phyloP scores from a whole-genome alignment of 2,888 invertebrate genomes.

The Acleris literana region DNA sequence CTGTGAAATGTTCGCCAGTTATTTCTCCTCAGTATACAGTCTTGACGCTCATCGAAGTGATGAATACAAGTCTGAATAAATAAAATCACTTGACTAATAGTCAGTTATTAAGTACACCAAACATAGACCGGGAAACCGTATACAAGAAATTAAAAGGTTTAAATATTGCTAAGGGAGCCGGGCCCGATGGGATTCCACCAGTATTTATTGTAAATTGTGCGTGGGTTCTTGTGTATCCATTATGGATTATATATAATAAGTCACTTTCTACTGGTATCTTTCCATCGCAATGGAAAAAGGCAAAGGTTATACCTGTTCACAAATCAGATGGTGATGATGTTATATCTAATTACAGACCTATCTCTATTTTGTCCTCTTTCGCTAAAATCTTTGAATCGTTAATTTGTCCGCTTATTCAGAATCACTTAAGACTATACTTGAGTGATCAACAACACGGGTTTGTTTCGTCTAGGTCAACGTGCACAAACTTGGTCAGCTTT shows the following conservation, averaged over 20 bases:
- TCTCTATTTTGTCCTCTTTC: constrained; percentile 21
- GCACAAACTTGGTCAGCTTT: constrained; percentile 7
- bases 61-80: no score
- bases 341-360: constrained; percentile 25
- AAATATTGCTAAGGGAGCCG: no score
- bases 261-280: constrained; percentile 17
- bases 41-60: no score
- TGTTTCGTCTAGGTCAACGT: constrained; percentile 16
- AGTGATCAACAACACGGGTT: constrained; percentile 22
- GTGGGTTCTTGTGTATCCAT: background rate
- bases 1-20: constrained; percentile 11
- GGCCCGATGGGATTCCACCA: no score
- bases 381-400: constrained; percentile 25
- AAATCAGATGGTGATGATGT: constrained; percentile 6
- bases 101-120: no score
- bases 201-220: background rate
- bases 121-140: no score
- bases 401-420: constrained; percentile 8
- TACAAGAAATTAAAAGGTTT: no score
- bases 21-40: no score
- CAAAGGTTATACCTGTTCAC: constrained; percentile 15
- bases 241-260: constrained; percentile 11
- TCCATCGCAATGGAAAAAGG: constrained; percentile 19
- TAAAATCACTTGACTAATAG: no score
- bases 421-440: constrained; percentile 14